A percentile compares a stretch with the other conserved stretches of the same genome.
Evolutionary conservation across 2,797 vertebrate species (phyloP).

Genomic region (Etheostoma perlongum): DNA sequence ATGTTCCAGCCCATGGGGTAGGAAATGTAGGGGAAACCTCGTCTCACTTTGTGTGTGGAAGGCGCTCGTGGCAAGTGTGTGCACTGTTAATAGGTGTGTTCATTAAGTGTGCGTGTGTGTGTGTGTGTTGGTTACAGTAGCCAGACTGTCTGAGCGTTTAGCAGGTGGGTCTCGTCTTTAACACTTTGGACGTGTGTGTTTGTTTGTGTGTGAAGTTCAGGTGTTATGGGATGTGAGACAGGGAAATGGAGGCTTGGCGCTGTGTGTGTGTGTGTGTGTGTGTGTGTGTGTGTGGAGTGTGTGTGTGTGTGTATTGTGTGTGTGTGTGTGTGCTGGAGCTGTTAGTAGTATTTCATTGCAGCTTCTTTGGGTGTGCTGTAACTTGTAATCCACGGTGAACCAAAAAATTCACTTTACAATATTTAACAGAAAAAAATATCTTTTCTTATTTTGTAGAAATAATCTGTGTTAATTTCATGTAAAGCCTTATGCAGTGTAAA

Average conservation of each 20-base stretch:
- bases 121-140: slow-evolving; percentile 65
- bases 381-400: neutral
- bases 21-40: slow-evolving; percentile 52
- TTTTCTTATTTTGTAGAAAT: too few species aligned
- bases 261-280: slow-evolving; percentile 17
- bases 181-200: slow-evolving; percentile 67
- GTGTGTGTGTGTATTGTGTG: neutral
- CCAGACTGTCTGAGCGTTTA: slow-evolving; percentile 66
- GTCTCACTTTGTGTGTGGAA: slow-evolving; percentile 36
- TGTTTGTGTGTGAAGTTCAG: slow-evolving; percentile 70
- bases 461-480: too few species aligned
- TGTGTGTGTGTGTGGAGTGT: neutral
- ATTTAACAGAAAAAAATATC: too few species aligned
- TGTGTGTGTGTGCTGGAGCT: neutral
- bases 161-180: slow-evolving; percentile 75
- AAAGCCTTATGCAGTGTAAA: too few species aligned
- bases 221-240: slow-evolving; percentile 63
- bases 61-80: slow-evolving; percentile 32
- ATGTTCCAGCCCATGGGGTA: slow-evolving; percentile 50
- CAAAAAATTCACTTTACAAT: neutral
- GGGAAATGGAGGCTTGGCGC: slow-evolving; percentile 29
- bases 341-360: slow-evolving; percentile 13
- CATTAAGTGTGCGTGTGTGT: slow-evolving; percentile 33
- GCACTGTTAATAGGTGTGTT: slow-evolving; percentile 33
- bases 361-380: slow-evolving; percentile 6